Evolutionary conservation across 23 tunicate genomes (phyloP).

Genomic region (Ascidia mentula): DNA sequence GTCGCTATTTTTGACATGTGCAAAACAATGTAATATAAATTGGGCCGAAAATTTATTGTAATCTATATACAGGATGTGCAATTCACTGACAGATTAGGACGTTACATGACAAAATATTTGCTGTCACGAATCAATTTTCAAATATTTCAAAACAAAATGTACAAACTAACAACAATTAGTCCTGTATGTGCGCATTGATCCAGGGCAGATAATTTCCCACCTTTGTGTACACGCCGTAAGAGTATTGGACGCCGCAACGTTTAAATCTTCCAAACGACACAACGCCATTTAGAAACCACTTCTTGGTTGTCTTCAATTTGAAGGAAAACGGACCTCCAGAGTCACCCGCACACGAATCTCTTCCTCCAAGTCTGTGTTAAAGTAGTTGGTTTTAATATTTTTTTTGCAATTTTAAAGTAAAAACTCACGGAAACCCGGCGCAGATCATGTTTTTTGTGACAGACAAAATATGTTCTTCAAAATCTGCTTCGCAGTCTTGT

Average conservation of each 20-base stretch:
- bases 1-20: too few relatives aligned
- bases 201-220: not conserved
- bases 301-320: not conserved
- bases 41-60: too few relatives aligned
- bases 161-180: too few relatives aligned
- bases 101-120: too few relatives aligned
- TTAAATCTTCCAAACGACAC: not conserved
- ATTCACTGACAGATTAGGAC: too few relatives aligned
- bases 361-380: not conserved
- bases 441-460: conserved; percentile 37
- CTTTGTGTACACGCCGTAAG: not conserved
- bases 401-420: too few relatives aligned
- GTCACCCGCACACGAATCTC: conserved; percentile 25
- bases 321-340: conserved; percentile 23
- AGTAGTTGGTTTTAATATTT: not conserved
- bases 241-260: not conserved
- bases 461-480: not conserved
- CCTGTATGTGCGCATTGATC: not conserved
- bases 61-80: too few relatives aligned
- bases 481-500: not conserved
- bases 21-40: too few relatives aligned
- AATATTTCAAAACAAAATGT: too few relatives aligned
- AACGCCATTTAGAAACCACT: not conserved
- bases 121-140: too few relatives aligned
- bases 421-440: conserved; percentile 53